Evolutionary conservation across 1,140 invertebrate species (phyloP).

Genomic region (Mylabris phalerata): DNA sequence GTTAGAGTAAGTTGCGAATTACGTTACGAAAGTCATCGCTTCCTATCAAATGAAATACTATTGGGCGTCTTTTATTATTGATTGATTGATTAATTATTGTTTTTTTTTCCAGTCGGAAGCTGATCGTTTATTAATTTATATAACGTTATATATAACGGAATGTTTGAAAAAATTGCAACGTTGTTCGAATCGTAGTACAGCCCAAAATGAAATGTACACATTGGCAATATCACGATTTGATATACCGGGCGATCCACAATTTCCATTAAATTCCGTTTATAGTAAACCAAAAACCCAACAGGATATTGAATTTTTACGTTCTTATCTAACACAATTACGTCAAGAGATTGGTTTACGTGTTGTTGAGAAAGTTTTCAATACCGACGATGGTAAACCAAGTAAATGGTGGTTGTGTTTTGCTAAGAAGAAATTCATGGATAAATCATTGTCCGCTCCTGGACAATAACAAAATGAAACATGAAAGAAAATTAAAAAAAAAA

Average conservation of each 20-base stretch:
- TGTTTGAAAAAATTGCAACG: conserved; percentile 93
- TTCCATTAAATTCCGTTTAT: conserved; percentile 97
- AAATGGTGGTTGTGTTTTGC: conserved; percentile 99
- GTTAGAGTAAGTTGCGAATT: too few species aligned
- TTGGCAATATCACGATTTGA: conserved; percentile 93
- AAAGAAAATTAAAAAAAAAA: too few species aligned
- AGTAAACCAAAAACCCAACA: conserved; percentile 60
- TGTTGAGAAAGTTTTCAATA: conserved; percentile 83
- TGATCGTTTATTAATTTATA: conserved; percentile 94
- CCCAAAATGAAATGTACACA: conserved; percentile 91
- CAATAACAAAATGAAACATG: conserved; percentile 43
- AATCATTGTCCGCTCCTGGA: conserved; percentile 80
- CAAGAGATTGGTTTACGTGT: conserved; percentile 91
- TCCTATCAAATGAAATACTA: too few species aligned
- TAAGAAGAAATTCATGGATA: conserved; percentile 99
- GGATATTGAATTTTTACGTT: conserved; percentile 83
- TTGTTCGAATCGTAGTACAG: conserved; percentile 83
- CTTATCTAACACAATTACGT: conserved; percentile 89
- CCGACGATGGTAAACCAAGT: conserved; percentile 86
- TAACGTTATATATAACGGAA: conserved; percentile 98
- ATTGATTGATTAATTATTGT: not conserved
- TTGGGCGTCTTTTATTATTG: too few species aligned
- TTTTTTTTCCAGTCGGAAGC: conserved; percentile 73
- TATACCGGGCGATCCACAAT: conserved; percentile 92
- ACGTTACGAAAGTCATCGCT: too few species aligned